Evolutionary conservation across 2,113 vertebrate genomes (phyloP), one percentile per base, ranked within the genome.

Genomic region (Tyto alba): DNA sequence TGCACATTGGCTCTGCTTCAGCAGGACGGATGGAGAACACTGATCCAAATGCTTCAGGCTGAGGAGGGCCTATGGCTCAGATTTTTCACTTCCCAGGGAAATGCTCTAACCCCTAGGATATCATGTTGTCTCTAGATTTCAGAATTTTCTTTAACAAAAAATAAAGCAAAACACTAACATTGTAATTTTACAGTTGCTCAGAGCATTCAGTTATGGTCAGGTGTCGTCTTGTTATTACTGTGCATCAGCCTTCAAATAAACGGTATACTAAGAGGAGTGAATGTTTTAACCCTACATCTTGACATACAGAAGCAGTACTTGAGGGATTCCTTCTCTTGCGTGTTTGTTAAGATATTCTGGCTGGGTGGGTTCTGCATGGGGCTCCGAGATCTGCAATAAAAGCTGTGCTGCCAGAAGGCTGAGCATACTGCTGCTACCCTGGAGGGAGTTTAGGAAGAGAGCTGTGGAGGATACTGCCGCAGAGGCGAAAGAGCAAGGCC

Each of bases 361-460:
- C 2, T 0, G 55, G 15, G 14, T 72, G 36, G 30, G 27, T 75
- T 92, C 81, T 88, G 63, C 47, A 50, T 1, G 5, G 55, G 89
- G 22, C 59, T 73, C 67, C 66, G 36, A 74, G 89, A 67, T 86
- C 63, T 81, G 83, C 79, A 90, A 8, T 32, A 55, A 57, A 36
- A 90, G 30, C 79, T 93, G 66, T 80, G 85, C 63, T 93, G 88
- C 78, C 96, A 93, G 78, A 59, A 93, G 64, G 82, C 71, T 83
- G 62, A 88, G 41, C 53, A 20, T 60, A 66, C 82, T 79, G 88
- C 94, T 88, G 88, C 71, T 79, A 10, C 59, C 38, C 6, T 26
- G 57, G 40, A 62, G 45, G 62, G 79, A 43, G 10, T 47, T 68
- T 27, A 68, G 63, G 71, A 76, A 76, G 67, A 77, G 63, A 82